Base-by-base conservation (phyloP, 1,140 invertebrate species). In the Anthonomus grandis region DNA sequence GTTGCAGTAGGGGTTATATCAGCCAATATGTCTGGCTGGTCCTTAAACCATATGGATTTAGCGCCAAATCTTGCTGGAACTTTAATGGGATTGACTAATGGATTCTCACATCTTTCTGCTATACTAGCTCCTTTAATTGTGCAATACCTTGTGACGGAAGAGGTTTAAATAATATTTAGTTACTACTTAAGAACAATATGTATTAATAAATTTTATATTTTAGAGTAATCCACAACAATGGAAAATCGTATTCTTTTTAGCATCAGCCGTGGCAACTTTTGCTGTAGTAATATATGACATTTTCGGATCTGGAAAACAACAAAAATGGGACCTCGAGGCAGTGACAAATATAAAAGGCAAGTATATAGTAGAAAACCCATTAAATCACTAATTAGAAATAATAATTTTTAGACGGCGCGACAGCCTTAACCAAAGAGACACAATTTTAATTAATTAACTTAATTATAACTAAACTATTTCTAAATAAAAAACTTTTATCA, bases 61-160 rank as follows among this genome's bases (percentile, higher is more conserved):
- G 80, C 86, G 0, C 84, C 84, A 4, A 86, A 83, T 70, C 82
- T 78, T 72, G 85, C 86, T 19, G 85, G 86, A 12, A 81, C 79
- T 0, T 69, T 88, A 59, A 86, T 89, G 83, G 86, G 89, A 4
- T 75, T 91, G 15, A 87, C 86, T 17, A 91, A 91, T 70, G 84
- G 85, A 13, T 70, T 82, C 27, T 82, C 86, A 0, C 89, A 89
- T 39, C 64, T 86, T 3, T 78, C 83, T 13, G 85, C 83, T 0
- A 85, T 89, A 37, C 65, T 86, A 15, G 85, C 83, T n/a, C 89
- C 88, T 0, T 65, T 84, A 3, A 71, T 82, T 1, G 81, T 83
- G 12, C 81, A 84, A 0, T 69, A 78, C n/a, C 78, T 90, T n/a
- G 72, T 89, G 1, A 76, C 73, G 5, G 78, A 89, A 56, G 67